Percentiles rank a stretch among this genome's conserved stretches.
Conservation (phyloP, 2,797 vertebrate genomes). For the Onychomys leucogaster region DNA sequence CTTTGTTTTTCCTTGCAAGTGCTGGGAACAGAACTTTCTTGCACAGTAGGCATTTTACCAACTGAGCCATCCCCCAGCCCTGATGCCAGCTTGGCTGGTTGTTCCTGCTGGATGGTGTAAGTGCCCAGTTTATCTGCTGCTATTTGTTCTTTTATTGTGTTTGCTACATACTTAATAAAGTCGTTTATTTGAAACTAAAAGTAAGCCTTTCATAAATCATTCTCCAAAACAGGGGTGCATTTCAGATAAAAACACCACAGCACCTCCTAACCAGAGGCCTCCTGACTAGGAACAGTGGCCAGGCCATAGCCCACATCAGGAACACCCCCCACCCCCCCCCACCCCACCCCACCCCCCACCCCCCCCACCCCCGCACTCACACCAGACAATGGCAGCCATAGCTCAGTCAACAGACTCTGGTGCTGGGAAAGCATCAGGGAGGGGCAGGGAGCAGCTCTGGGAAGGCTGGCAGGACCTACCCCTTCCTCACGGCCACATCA, state of each 20-base stretch:
- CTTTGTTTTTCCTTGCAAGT: background rate
- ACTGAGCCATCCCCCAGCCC: background rate
- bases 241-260: background rate
- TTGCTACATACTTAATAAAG: background rate
- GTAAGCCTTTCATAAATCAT: background rate
- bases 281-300: background rate
- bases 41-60: background rate
- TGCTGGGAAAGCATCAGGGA: background rate
- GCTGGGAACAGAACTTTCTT: background rate
- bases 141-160: background rate
- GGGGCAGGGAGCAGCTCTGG: background rate
- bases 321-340: background rate
- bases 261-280: background rate
- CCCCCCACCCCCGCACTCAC: too few species aligned
- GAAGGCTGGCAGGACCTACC: background rate
- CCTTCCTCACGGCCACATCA: background rate
- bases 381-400: background rate
- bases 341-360: accelerated
- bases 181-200: background rate
- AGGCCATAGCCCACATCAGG: background rate
- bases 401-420: background rate
- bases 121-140: background rate
- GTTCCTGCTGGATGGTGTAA: background rate
- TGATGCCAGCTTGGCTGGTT: background rate
- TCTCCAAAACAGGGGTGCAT: background rate